These are phyloP conservation scores for Machimus rusticus DNA, from an alignment of 2,888 invertebrate species.

Conservation along the genomic window DNA sequence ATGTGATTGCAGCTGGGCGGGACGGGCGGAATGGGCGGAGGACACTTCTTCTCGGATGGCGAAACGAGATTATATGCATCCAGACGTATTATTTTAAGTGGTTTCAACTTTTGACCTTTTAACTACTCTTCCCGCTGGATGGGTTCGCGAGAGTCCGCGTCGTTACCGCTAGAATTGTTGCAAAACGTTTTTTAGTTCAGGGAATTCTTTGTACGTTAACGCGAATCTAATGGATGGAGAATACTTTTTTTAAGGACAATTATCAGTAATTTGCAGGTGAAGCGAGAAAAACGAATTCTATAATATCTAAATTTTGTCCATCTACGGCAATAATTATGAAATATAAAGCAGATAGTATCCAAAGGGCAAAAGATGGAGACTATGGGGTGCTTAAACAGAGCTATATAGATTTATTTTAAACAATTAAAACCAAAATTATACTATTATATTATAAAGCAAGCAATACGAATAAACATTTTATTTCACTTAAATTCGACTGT, in stretches of 20 bases:
- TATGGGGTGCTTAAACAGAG: background rate
- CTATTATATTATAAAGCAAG: too few species aligned
- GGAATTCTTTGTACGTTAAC: background rate
- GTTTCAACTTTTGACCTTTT: slow-evolving; percentile 22
- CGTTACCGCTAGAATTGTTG: background rate
- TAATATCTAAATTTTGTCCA: background rate
- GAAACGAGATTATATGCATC: slow-evolving; percentile 25
- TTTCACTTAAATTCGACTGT: too few species aligned
- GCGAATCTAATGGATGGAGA: background rate
- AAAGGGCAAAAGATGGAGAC: background rate
- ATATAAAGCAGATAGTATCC: background rate
- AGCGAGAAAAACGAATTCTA: background rate
- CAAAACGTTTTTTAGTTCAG: background rate
- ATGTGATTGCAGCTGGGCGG: slow-evolving; percentile 12
- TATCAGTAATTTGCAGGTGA: background rate
- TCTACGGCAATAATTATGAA: background rate
- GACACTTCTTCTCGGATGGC: slow-evolving; percentile 9
- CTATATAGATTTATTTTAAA: too few species aligned
- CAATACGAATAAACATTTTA: too few species aligned
- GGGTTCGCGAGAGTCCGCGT: background rate
- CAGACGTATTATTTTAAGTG: slow-evolving; percentile 28
- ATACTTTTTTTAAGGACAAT: background rate
- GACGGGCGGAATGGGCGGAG: background rate
- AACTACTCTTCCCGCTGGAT: background rate
- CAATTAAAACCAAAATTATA: too few species aligned